Base-by-base conservation (phyloP, 2,797 vertebrate species). In the Phrynocephalus guinanensis region DNA sequence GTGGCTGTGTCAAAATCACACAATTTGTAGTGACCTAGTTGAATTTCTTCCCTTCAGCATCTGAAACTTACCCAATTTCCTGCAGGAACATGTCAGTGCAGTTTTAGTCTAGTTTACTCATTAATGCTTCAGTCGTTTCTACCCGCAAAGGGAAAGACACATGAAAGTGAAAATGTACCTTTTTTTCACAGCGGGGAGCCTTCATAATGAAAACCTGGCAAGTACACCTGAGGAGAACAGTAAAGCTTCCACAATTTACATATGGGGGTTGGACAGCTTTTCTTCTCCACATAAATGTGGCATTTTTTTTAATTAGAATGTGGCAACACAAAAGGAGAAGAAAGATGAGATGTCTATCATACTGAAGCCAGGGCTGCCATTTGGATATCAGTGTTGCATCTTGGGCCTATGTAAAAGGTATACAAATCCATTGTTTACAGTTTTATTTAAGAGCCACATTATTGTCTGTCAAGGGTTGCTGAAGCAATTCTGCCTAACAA, bases 151-250 rank as follows among this genome's bases (percentile, higher is more conserved):
- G 91, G 94, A 87, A 80, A 95, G 93, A 93, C 90, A 93, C 95
- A 94, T 94, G 93, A 95, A 95, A 95, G 95, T 92, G 92, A 93
- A 95, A 94, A 92, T 90, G 92, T 94, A 92, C 91, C 94, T 94
- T 94, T 95, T 83, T 95, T 93, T 94, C 94, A 95, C 94, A 95
- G 93, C 90, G 0, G 95, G 95, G 92, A 94, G 60, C 80, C 92
- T 94, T 94, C 93, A 93, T 95, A 95, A 95, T 95, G 94, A 93
- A 96, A 95, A 95, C 91, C 93, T 95, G 94, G 93, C 92, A 93
- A 94, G 93, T 86, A 94, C 93, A 95, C 94, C 94, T 96, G 94
- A 95, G 89, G 93, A 95, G 95, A 95, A 93, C 89, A 93, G 92
- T 91, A 92, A 94, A 94, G 94, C 91, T 93, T 91, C 90, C 75